phyloP scores from a whole-genome alignment of 2,113 vertebrate genomes.

The Oryzias curvinotus region DNA sequence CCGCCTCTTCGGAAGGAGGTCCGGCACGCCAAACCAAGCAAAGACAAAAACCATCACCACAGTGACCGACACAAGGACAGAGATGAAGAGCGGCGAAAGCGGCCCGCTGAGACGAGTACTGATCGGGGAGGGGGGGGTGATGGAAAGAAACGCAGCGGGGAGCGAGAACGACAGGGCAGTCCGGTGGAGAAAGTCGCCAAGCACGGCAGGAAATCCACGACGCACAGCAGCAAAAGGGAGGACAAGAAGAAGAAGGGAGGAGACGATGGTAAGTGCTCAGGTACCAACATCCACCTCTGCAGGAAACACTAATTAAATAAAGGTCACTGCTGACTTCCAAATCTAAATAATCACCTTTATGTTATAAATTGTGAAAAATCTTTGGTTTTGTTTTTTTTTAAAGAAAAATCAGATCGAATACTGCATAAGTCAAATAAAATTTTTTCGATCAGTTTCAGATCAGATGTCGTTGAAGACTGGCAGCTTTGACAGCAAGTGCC shows the following conservation, averaged over 20 bases:
- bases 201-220: conserved; percentile 64
- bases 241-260: conserved; percentile 74
- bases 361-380: too few species aligned
- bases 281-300: neutral
- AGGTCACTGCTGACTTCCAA: neutral
- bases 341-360: too few species aligned
- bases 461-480: too few species aligned
- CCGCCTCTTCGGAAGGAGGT: conserved; percentile 40
- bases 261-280: conserved; percentile 66
- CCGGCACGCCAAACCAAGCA: conserved; percentile 66
- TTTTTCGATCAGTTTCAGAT: too few species aligned
- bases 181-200: conserved; percentile 64
- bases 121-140: conserved; percentile 38
- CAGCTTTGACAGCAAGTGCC: too few species aligned
- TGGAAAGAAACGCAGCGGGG: conserved; percentile 58
- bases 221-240: conserved; percentile 69
- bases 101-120: conserved; percentile 31
- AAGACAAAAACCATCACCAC: conserved; percentile 70
- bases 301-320: neutral
- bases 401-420: too few species aligned
- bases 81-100: conserved; percentile 50
- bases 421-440: too few species aligned
- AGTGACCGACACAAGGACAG: conserved; percentile 41
- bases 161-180: conserved; percentile 74
- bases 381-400: too few species aligned